phyloP scores from a whole-genome alignment of 2,797 vertebrate species.

The Pyrrhura leucotis region DNA sequence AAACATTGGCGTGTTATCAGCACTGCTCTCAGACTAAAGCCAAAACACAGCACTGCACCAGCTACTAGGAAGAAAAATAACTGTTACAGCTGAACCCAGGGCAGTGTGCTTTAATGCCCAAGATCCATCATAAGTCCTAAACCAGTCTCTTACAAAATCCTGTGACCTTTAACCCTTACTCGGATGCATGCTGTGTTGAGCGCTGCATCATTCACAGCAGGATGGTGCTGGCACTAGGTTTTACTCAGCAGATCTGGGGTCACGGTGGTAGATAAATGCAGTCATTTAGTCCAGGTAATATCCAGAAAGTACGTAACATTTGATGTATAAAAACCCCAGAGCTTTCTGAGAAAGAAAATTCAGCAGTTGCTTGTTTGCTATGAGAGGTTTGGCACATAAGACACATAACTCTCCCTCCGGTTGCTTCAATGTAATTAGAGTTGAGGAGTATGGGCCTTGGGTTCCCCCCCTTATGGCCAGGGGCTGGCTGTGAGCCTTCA shows the following conservation, averaged over 20 bases:
- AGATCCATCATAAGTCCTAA: neutral
- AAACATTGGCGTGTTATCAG: neutral
- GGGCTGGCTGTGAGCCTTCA: rapidly evolving
- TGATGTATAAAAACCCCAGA: rapidly evolving
- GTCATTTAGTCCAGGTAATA: neutral
- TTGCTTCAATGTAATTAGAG: neutral
- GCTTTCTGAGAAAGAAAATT: neutral
- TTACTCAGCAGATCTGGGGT: neutral
- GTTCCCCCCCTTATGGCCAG: rapidly evolving
- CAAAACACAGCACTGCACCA: neutral
- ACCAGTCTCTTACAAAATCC: neutral
- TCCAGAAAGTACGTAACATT: neutral
- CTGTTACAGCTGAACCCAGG: neutral
- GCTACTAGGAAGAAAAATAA: neutral
- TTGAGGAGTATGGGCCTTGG: neutral
- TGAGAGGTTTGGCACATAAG: neutral
- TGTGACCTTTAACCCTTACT: neutral
- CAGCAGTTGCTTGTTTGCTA: neutral
- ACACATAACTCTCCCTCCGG: neutral
- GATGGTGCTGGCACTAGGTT: neutral
- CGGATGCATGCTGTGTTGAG: neutral
- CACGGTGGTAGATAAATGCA: neutral
- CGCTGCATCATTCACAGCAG: neutral
- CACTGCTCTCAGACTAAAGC: neutral
- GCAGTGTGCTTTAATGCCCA: neutral